These are phyloP conservation scores for Cathartes aura DNA, from an alignment of 2,113 vertebrate genomes.

Conservation along the genomic window DNA sequence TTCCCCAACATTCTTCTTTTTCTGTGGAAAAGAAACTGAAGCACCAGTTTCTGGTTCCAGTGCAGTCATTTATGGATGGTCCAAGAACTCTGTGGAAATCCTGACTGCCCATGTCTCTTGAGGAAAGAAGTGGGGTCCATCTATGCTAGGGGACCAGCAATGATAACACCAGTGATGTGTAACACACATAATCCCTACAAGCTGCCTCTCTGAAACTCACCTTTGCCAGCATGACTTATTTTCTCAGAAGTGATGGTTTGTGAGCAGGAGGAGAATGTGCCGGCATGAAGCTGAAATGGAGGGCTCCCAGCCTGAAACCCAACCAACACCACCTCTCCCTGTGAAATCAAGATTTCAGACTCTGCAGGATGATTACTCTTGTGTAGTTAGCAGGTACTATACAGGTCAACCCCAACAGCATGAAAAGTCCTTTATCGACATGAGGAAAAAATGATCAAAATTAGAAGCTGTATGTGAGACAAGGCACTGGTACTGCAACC, in stretches of 20 bases:
- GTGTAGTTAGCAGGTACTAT: not conserved
- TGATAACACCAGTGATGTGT: too few relatives aligned
- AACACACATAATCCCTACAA: not conserved
- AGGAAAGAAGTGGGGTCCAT: not conserved
- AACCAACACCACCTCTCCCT: too few relatives aligned
- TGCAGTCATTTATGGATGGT: not conserved
- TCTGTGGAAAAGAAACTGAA: not conserved
- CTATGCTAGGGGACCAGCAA: not conserved
- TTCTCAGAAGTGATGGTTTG: not conserved
- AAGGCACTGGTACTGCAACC: not conserved
- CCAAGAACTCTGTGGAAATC: not conserved
- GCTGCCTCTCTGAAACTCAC: not conserved
- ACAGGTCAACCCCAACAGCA: not conserved
- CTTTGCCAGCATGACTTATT: too few relatives aligned
- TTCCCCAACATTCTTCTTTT: not conserved
- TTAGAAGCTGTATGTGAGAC: not conserved
- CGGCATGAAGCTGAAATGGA: not conserved
- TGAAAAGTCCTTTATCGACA: not conserved
- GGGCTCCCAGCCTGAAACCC: not conserved
- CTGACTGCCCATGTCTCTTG: not conserved
- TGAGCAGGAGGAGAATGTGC: not conserved
- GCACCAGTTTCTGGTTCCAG: not conserved
- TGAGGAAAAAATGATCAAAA: not conserved
- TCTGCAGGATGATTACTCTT: not conserved
- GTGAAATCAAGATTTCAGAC: not conserved